Evolutionary conservation across 1,140 invertebrate species (phyloP).

Genomic region (Drosophila punjabiensis): DNA sequence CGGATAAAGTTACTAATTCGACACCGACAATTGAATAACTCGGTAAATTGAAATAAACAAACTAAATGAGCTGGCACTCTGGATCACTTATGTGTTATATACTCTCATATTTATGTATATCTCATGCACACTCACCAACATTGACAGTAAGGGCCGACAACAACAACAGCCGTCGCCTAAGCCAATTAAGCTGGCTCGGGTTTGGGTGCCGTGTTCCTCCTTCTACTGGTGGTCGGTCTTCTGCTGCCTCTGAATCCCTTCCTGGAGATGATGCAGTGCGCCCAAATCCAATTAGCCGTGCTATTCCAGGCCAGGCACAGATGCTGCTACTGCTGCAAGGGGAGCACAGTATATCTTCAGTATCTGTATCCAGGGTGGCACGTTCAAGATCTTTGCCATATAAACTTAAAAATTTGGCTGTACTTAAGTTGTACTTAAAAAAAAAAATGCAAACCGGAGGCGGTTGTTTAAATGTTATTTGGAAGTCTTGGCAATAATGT

Average conservation of each 20-base stretch:
- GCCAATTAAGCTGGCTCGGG: slow-evolving; percentile 40
- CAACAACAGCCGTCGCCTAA: slow-evolving; percentile 31
- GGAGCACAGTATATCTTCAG: slow-evolving; percentile 5
- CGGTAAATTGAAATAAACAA: slow-evolving; percentile 49
- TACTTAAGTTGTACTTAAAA: background rate
- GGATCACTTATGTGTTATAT: slow-evolving; percentile 12
- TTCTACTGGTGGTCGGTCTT: background rate
- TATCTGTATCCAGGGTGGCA: background rate
- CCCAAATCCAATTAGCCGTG: slow-evolving; percentile 37
- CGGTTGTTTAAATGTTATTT: background rate
- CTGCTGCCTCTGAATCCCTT: slow-evolving; percentile 5
- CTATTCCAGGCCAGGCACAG: slow-evolving; percentile 1
- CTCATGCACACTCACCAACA: slow-evolving; percentile 31
- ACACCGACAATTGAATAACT: slow-evolving; percentile 43
- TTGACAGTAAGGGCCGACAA: slow-evolving; percentile 22
- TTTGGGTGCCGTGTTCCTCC: slow-evolving; percentile 12
- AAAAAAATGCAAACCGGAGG: background rate
- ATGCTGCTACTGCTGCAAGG: slow-evolving; percentile 7
- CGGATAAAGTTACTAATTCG: slow-evolving; percentile 25
- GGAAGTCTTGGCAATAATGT: background rate
- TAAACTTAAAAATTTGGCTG: background rate
- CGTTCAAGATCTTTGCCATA: background rate
- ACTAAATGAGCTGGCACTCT: slow-evolving; percentile 32
- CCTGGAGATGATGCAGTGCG: slow-evolving; percentile 26
- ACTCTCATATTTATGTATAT: background rate